A percentile compares a stretch with the other conserved stretches of the same genome.
phyloP scores from a whole-genome alignment of 92 coral and sea anemone species.

The Anthopleura xanthogrammica region DNA sequence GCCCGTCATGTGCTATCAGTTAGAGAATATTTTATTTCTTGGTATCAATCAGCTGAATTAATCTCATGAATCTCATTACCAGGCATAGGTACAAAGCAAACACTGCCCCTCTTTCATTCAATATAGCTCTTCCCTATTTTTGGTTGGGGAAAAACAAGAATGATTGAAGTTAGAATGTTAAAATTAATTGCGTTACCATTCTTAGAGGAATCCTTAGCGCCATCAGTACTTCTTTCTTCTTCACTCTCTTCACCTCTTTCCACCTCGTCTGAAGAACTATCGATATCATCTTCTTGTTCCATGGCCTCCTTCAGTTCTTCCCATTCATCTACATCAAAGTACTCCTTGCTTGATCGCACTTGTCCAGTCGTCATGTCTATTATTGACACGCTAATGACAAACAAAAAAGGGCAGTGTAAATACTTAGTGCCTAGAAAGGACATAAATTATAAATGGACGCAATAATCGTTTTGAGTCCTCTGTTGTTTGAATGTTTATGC shows the following conservation, averaged over 20 bases:
- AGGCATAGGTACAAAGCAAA: too few species aligned
- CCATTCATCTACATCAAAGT: constrained; percentile 36
- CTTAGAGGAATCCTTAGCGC: neutral
- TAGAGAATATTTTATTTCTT: too few species aligned
- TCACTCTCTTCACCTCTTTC: neutral
- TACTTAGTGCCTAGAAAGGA: too few species aligned
- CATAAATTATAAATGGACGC: too few species aligned
- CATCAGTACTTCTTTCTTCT: neutral
- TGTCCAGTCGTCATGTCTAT: constrained; percentile 5
- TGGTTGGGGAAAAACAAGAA: too few species aligned
- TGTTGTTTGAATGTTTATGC: neutral
- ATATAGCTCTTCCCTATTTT: too few species aligned
- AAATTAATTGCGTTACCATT: neutral
- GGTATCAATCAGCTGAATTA: too few species aligned
- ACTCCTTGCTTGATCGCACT: neutral
- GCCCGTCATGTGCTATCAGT: too few species aligned
- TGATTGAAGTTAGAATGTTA: too few species aligned
- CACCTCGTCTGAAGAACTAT: neutral
- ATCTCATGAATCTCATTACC: too few species aligned
- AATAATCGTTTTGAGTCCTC: neutral
- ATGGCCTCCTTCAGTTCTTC: constrained; percentile 34
- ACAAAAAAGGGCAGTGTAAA: neutral
- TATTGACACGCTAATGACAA: constrained; percentile 6
- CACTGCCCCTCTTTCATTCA: too few species aligned
- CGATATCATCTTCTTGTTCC: constrained; percentile 26